Evolutionary conservation across 1,140 invertebrate genomes (phyloP).

Genomic region (Ectropis grisescens): DNA sequence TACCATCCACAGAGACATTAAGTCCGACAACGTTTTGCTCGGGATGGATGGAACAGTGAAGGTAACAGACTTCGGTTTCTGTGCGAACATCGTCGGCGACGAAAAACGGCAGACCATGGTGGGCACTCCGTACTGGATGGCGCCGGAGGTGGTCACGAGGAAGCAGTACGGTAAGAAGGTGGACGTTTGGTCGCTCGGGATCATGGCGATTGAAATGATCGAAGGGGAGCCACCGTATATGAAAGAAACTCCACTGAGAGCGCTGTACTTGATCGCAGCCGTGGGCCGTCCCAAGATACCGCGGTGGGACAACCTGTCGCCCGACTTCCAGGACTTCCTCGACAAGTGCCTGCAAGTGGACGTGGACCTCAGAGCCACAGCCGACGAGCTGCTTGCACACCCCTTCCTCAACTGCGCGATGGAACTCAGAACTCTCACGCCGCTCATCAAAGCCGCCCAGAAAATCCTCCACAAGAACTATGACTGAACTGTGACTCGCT

Average conservation of each 20-base stretch:
- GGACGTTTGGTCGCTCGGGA: slow-evolving; percentile 96
- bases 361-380: slow-evolving; percentile 87
- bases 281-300: slow-evolving; percentile 94
- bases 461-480: slow-evolving; percentile 78
- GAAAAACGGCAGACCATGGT: slow-evolving; percentile 98
- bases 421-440: slow-evolving; percentile 86
- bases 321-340: slow-evolving; percentile 85
- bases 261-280: slow-evolving; percentile 95
- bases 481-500: slow-evolving; percentile 51
- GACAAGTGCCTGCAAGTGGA: slow-evolving; percentile 94
- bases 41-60: slow-evolving; percentile 98
- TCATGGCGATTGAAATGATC: slow-evolving; percentile 99
- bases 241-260: slow-evolving; percentile 93
- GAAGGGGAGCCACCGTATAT: slow-evolving; percentile 97
- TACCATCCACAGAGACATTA: slow-evolving; percentile 95
- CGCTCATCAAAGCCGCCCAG: slow-evolving; percentile 92
- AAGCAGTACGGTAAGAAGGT: slow-evolving; percentile 92
- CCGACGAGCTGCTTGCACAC: slow-evolving; percentile 89
- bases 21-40: slow-evolving; percentile 96
- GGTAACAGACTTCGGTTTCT: slow-evolving; percentile 99
- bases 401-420: slow-evolving; percentile 90
- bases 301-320: slow-evolving; percentile 84
- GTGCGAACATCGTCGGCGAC: slow-evolving; percentile 90
- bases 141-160: slow-evolving; percentile 90
- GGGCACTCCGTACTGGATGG: slow-evolving; percentile 91